Base-by-base conservation (phyloP, 2,797 vertebrate species). In the Pangasius larnaudii region DNA sequence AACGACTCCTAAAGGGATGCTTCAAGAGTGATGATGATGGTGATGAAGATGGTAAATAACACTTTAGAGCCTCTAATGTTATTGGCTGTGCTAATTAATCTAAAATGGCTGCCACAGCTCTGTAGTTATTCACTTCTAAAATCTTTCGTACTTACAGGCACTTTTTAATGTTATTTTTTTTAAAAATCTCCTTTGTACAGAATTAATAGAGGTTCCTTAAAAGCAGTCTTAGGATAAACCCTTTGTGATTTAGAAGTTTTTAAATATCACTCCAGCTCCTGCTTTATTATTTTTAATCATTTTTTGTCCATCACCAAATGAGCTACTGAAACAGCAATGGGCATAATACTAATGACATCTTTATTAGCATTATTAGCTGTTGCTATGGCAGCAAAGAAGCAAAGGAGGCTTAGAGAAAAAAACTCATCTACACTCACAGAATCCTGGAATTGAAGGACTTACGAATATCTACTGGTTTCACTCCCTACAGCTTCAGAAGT, bases 351-450 rank as follows among this genome's bases (percentile, higher is more conserved):
- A 3, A 71, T 71, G 33, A 39, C 33, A 39, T 39, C 18, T 22
- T 3, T 2, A 2, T 71, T 22, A 9, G 6, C 7, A 71, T n/a
- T 51, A 51, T 49, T n/a, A 49, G 22, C n/a, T 49, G 72, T 49
- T 75, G 22, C 72, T 46, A 75, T 75, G 74, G 74, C 74, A 77
- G 27, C 27, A 51, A 27, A 13, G 72, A 77, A 77, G 74, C 42
- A n/a, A n/a, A 2, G 1, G 24, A 75, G 42, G 22, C 39, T 46
- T 74, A 46, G 39, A 49, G 3, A 39, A 46, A 13, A 74, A 46
- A 46, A 24, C 72, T 51, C 74, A 77, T 77, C 27, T 49, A 2
- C 27, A n/a, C 46, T 18, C 11, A 51, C 27, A 51, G 27, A 51
- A 51, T 51, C 46, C 46, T 51, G 42, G 46, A 53, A 4, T 5